A percentile compares a stretch with the other conserved stretches of the same genome.
phyloP scores from a whole-genome alignment of 1,140 invertebrate genomes.

The Bombus confusus region DNA sequence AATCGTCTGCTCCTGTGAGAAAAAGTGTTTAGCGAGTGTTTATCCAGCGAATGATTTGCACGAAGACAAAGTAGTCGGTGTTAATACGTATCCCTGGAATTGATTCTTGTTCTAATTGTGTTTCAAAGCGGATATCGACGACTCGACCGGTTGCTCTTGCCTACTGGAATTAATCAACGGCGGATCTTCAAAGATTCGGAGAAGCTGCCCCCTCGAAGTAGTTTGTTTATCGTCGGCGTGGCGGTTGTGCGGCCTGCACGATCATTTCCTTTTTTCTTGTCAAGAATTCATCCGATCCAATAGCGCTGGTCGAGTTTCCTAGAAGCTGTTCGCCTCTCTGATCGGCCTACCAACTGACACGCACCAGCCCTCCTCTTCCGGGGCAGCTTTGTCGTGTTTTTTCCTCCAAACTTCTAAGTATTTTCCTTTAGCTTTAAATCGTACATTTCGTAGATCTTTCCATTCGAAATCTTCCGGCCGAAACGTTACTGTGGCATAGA shows the following conservation, averaged over 20 bases:
- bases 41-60: too few species aligned
- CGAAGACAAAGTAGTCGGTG: neutral
- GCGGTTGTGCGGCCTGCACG: conserved; percentile 54
- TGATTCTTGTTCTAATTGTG: conserved; percentile 35
- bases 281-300: conserved; percentile 65
- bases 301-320: conserved; percentile 68
- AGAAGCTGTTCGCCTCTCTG: conserved; percentile 71
- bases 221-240: conserved; percentile 79
- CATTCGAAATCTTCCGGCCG: too few species aligned
- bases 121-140: conserved; percentile 11
- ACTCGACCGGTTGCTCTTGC: conserved; percentile 57
- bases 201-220: conserved; percentile 59
- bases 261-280: conserved; percentile 56
- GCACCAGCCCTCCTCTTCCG: conserved; percentile 65
- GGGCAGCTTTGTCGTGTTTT: conserved; percentile 17
- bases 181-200: conserved; percentile 78
- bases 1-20: fast-evolving
- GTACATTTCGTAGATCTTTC: too few species aligned
- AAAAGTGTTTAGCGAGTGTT: too few species aligned
- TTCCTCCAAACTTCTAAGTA: conserved; percentile 19
- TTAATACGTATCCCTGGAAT: neutral
- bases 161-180: conserved; percentile 79
- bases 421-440: conserved; percentile 18
- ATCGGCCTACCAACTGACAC: conserved; percentile 74
- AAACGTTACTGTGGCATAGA: too few species aligned